Percentiles rank a stretch among this genome's conserved stretches.
phyloP scores from a whole-genome alignment of 2,797 vertebrate genomes.

The Synaphobranchus kaupii region DNA sequence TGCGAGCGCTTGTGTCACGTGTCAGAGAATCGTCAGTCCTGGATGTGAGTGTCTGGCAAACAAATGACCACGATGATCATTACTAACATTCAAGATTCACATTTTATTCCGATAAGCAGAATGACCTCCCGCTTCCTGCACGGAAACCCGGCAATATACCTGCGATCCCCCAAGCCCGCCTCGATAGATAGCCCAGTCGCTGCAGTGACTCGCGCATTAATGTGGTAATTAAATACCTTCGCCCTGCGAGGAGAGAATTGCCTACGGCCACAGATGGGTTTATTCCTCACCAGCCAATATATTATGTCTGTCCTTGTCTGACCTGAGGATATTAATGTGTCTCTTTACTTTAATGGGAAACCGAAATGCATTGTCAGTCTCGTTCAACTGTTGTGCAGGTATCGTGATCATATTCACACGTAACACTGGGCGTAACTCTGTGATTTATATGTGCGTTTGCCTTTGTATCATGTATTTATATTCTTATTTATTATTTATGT shows the following conservation, averaged over 20 bases:
- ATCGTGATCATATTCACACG: neutral
- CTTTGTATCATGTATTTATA: neutral
- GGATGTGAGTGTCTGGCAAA: neutral
- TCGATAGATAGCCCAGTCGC: slow-evolving; percentile 5
- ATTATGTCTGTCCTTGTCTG: slow-evolving; percentile 18
- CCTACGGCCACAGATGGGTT: slow-evolving; percentile 31
- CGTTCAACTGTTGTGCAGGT: neutral
- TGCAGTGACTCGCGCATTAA: slow-evolving; percentile 33
- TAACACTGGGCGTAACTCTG: neutral
- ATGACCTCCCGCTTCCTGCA: neutral
- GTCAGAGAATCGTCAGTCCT: neutral
- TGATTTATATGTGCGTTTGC: neutral
- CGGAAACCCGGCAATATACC: neutral
- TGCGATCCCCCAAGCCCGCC: neutral
- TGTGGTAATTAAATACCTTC: slow-evolving; percentile 36
- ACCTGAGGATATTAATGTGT: neutral
- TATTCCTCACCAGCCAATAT: slow-evolving; percentile 26
- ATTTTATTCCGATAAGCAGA: neutral
- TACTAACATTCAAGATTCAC: neutral
- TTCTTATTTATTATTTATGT: neutral
- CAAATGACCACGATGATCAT: neutral
- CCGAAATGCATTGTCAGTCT: slow-evolving; percentile 9
- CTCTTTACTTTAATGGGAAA: neutral
- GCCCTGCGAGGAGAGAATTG: slow-evolving; percentile 7
- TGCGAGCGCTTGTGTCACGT: neutral